Evolutionary conservation across 2,113 vertebrate genomes (phyloP).

Genomic region (Cryptomyrus ogoouensis): DNA sequence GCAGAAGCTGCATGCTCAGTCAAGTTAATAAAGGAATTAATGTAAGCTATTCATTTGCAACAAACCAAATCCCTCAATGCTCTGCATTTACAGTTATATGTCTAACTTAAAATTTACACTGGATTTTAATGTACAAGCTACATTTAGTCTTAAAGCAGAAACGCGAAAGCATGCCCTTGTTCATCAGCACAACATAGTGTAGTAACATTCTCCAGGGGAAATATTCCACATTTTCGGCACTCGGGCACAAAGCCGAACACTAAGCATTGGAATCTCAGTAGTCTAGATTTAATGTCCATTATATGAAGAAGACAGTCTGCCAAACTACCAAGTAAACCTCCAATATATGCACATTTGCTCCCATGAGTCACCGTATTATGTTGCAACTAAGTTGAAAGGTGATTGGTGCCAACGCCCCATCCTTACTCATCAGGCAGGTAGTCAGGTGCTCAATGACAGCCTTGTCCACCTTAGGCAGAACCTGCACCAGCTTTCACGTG

Average conservation of each 20-base stretch:
- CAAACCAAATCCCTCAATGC: background rate
- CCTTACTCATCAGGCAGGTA: background rate
- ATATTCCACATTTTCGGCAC: background rate
- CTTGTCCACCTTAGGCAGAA: background rate
- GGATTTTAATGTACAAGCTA: background rate
- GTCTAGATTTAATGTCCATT: background rate
- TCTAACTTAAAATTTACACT: background rate
- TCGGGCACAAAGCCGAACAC: background rate
- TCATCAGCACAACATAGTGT: background rate
- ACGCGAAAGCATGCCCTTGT: background rate
- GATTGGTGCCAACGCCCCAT: background rate
- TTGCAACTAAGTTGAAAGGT: background rate
- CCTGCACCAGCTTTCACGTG: background rate
- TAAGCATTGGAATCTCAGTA: background rate
- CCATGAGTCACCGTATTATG: background rate
- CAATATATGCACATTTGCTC: background rate
- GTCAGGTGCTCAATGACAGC: background rate
- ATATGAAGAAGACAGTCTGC: background rate
- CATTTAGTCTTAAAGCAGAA: background rate
- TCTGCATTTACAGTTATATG: background rate
- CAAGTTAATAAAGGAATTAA: background rate
- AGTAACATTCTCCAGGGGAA: background rate
- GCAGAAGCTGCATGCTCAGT: background rate
- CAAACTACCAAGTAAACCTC: background rate
- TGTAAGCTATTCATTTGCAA: background rate